phyloP scores from a whole-genome alignment of 1,140 invertebrate genomes.

The Marisa cornuarietis region DNA sequence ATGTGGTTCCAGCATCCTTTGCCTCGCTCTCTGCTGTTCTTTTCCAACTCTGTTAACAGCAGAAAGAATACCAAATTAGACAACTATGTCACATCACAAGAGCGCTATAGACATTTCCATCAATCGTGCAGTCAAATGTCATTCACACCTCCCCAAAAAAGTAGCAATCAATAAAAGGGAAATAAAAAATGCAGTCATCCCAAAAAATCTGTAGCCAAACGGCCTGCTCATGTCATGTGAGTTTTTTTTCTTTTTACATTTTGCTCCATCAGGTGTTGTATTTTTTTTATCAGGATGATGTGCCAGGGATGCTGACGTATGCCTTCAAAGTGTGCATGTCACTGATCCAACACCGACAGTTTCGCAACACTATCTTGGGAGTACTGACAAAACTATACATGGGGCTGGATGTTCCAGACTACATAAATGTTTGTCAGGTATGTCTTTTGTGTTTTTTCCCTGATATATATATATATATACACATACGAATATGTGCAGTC shows the following conservation, averaged over 20 bases:
- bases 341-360: constrained; percentile 90
- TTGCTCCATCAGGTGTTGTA: not conserved
- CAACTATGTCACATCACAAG: too few species aligned
- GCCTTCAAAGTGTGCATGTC: constrained; percentile 96
- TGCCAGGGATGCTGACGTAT: constrained; percentile 89
- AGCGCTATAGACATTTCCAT: too few species aligned
- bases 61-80: too few species aligned
- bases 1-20: too few species aligned
- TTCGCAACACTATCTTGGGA: constrained; percentile 87
- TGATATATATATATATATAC: not conserved
- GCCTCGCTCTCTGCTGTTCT: too few species aligned
- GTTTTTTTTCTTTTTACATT: not conserved
- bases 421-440: constrained; percentile 84
- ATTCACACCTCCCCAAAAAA: too few species aligned
- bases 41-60: too few species aligned
- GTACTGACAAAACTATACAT: constrained; percentile 91
- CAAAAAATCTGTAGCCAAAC: too few species aligned
- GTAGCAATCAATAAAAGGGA: too few species aligned
- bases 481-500: not conserved
- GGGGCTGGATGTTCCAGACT: constrained; percentile 87
- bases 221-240: not conserved
- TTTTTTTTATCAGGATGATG: constrained; percentile 75
- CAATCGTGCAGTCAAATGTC: too few species aligned
- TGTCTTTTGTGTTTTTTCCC: not conserved
- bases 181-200: too few species aligned